Percentiles rank a stretch among this genome's conserved stretches.
phyloP scores from a whole-genome alignment of 1,140 invertebrate genomes.

The Drosophila guanche region DNA sequence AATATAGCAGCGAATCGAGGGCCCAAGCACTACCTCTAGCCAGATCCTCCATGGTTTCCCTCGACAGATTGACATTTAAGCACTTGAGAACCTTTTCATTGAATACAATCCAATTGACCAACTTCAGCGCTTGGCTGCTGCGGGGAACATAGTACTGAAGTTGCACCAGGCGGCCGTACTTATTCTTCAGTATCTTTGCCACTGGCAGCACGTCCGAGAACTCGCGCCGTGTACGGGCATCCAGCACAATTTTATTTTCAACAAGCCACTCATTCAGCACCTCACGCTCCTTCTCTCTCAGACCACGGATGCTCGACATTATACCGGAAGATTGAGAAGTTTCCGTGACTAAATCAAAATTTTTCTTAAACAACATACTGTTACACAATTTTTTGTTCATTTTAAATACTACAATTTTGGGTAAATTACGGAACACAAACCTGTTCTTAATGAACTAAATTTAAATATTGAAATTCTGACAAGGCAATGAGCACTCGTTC shows the following conservation, averaged over 20 bases:
- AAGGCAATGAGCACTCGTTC: too few species aligned
- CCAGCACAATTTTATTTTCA: conserved; percentile 86
- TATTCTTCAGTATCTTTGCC: conserved; percentile 88
- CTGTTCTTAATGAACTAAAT: too few species aligned
- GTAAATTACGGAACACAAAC: too few species aligned
- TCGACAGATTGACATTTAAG: too few species aligned
- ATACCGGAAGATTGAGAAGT: background rate
- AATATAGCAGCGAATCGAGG: too few species aligned
- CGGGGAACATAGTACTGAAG: conserved; percentile 89
- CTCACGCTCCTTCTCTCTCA: conserved; percentile 21
- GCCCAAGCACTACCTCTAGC: too few species aligned
- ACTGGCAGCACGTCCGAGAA: conserved; percentile 87
- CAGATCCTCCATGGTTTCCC: too few species aligned
- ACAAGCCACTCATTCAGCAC: conserved; percentile 85
- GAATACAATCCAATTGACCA: conserved; percentile 89
- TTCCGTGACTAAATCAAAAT: too few species aligned
- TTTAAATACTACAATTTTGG: too few species aligned
- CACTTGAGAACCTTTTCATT: conserved; percentile 87
- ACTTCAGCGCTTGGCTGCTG: conserved; percentile 87
- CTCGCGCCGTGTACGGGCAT: conserved; percentile 52
- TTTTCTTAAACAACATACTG: too few species aligned
- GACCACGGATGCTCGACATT: conserved; percentile 5
- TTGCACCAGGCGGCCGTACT: conserved; percentile 88
- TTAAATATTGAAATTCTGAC: too few species aligned
- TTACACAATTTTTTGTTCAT: too few species aligned